These are phyloP conservation scores for Clistopyga incitator DNA, from an alignment of 2,888 invertebrate genomes.

Conservation along the genomic window DNA sequence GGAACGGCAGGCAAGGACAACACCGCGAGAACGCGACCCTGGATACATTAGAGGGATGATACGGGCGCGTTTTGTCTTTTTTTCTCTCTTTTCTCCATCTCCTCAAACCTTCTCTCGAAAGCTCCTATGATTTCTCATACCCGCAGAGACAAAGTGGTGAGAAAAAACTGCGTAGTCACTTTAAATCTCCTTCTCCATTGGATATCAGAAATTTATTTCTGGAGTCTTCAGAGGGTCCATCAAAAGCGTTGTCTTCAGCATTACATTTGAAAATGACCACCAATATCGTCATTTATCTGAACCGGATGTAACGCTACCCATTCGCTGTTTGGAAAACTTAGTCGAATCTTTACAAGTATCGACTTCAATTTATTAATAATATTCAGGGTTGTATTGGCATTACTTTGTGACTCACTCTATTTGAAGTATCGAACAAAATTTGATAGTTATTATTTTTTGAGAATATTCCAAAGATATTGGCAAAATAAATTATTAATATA, in stretches of 20 bases:
- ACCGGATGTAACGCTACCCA: too few species aligned
- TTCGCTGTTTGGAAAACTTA: neutral
- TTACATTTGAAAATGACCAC: neutral
- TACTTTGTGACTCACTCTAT: too few species aligned
- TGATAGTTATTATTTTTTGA: too few species aligned
- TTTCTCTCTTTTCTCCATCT: constrained; percentile 40
- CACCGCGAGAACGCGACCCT: constrained; percentile 67
- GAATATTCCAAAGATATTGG: too few species aligned
- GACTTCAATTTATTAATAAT: neutral
- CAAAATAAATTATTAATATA: neutral
- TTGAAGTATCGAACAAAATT: neutral
- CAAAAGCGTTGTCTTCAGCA: neutral
- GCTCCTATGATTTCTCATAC: constrained; percentile 37
- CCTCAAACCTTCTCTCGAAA: constrained; percentile 6
- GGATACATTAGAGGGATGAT: constrained; percentile 73
- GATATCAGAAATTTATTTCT: neutral
- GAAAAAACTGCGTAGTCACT: constrained; percentile 12
- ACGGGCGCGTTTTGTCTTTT: constrained; percentile 65
- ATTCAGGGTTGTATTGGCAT: too few species aligned
- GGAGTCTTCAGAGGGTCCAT: neutral
- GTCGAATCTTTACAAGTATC: neutral
- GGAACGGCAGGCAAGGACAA: constrained; percentile 62
- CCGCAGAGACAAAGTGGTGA: constrained; percentile 30
- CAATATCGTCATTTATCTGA: neutral
- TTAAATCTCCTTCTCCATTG: constrained; percentile 49